Evolutionary conservation across 2,113 vertebrate genomes (phyloP), one percentile per base, ranked within the genome.

Genomic region (Poeciliopsis occidentalis): DNA sequence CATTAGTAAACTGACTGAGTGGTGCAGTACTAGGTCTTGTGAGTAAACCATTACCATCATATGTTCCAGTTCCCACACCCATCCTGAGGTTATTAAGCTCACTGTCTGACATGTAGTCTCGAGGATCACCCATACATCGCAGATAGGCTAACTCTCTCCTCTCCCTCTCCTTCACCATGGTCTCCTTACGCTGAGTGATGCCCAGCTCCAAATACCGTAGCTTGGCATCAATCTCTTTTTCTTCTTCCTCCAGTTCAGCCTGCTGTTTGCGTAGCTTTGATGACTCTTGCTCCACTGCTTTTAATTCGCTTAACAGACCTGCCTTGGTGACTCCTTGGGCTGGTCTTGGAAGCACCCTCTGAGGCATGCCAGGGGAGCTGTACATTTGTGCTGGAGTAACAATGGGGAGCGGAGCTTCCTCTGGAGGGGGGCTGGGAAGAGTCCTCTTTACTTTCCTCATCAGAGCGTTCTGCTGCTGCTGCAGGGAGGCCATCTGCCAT

Each of bases 181-280:
- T 98, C 83, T 99, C 98, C 76, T 99, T 99, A 70, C 98, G 96
- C 67, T 98, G 97, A 24, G 95, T 96, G 87, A 99, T 99, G 39
- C 98, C 98, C 61, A 98, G 85, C 90, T 99, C 98, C 85, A 99
- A 90, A 89, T 97, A 99, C 78, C 98, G 97, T 79, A 99, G 92
- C 89, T 98, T 99, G 67, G 98, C 98, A 12, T 99, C 98, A 2
- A 99, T 99, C 92, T 99, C 98, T 89, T 99, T 99, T 90, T 99
- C 98, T 85, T 99, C 98, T 80, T 99, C 98, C 0, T 99, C 98
- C 77, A 99, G 92, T 89, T 99, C 98, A 0, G 97, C 97, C 87
- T 99, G 98, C 88, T 99, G 98, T 91, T 99, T 99, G 66, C 98
- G 95, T 63, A 99, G 94, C 89, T 99, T 99, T 22, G 97, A 96